phyloP scores from a whole-genome alignment of 2,888 invertebrate genomes.

The Coelogynopora nodosa region DNA sequence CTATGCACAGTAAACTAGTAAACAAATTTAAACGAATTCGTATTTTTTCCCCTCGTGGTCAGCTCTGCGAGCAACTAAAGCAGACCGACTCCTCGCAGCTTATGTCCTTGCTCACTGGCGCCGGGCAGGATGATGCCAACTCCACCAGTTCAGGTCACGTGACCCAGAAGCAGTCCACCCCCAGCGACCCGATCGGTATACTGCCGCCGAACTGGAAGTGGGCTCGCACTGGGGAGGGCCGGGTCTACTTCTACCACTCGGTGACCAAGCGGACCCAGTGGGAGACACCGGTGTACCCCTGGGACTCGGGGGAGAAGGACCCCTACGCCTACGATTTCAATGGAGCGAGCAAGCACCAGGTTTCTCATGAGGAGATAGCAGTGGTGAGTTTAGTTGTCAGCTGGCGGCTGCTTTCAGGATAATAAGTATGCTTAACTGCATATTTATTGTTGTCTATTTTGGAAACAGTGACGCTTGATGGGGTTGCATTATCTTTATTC shows the following conservation, averaged over 20 bases:
- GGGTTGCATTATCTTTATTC: no score
- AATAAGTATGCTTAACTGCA: no score
- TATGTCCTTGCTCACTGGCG: background rate
- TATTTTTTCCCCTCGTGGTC: no score
- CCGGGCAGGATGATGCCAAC: background rate
- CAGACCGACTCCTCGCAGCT: background rate
- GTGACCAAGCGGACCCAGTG: constrained; percentile 55
- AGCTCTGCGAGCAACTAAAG: background rate
- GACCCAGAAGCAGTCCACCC: background rate
- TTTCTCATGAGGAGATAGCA: constrained; percentile 41
- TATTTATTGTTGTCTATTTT: no score
- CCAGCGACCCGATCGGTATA: background rate
- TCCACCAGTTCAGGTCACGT: background rate
- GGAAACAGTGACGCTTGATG: no score
- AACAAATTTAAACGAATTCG: no score
- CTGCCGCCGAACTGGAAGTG: constrained; percentile 83
- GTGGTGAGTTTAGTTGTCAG: constrained; percentile 26
- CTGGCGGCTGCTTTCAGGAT: no score
- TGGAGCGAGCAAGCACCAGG: constrained; percentile 39
- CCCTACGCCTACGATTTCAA: constrained; percentile 41
- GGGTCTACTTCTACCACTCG: constrained; percentile 83
- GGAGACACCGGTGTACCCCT: constrained; percentile 43
- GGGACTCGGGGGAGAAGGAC: constrained; percentile 42
- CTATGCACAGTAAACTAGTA: no score
- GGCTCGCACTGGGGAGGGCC: constrained; percentile 75